Percentiles rank a stretch among this genome's conserved stretches.
Conservation (phyloP, 2,113 vertebrate species). For the Oceanodroma tethys region DNA sequence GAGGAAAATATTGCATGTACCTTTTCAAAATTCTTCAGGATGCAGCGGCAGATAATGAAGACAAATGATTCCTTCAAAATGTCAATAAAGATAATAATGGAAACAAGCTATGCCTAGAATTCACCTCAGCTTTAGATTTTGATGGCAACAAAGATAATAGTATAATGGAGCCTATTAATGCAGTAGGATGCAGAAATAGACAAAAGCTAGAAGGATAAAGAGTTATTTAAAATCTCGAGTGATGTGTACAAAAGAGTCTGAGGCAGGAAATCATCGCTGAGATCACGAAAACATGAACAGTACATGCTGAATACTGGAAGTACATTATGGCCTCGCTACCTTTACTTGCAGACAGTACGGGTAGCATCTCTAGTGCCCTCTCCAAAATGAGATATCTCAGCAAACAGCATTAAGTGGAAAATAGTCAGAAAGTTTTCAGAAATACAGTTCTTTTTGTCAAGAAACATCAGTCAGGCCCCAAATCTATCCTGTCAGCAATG, state of each 20-base stretch:
- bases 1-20: background rate
- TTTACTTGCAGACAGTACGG: background rate
- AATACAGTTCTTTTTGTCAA: background rate
- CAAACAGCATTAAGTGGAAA: background rate
- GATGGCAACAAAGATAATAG: background rate
- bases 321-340: background rate
- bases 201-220: background rate
- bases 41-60: conserved; percentile 41
- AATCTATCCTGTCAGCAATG: background rate
- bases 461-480: background rate
- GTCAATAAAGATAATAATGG: background rate
- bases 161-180: background rate
- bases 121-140: background rate
- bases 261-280: background rate
- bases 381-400: background rate
- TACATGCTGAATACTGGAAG: background rate
- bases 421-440: background rate
- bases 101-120: background rate
- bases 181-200: background rate
- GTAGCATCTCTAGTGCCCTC: background rate
- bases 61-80: conserved; percentile 23
- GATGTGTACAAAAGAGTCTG: background rate
- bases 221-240: background rate
- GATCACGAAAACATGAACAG: background rate
- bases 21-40: conserved; percentile 16